Evolutionary conservation across 2,888 invertebrate species (phyloP), one percentile per base, ranked within the genome.

Genomic region (Xestoiulus laeticollis): DNA sequence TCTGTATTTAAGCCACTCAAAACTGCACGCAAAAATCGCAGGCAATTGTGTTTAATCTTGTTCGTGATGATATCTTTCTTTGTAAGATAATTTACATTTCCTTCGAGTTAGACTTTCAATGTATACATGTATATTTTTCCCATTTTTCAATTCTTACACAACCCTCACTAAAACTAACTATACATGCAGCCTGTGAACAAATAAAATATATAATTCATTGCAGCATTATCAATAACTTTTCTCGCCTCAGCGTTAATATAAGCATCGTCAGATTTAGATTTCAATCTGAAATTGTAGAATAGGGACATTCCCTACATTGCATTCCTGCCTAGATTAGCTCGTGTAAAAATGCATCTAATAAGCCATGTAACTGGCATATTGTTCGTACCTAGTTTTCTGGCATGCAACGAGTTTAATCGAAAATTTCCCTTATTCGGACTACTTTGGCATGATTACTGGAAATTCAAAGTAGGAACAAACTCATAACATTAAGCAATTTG

Each of bases 391-490:
- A 5, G 6, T 19, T 59, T 59, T 59, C 59, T 59, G 59, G 59
- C 59, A 68, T 68, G 59, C 59, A 22, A 22, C 59, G 59, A 68
- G 22, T 68, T 68, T 68, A 68, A 68, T 68, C 59, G 22, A 68
- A 68, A 68, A n/a, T n/a, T 68, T 68, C 59, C 59, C 59, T 68
- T 22, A 68, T 68, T 68, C 59, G 22, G 22, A 22, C 22, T 68
- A 68, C 22, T 68, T 68, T 68, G 59, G 59, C 59, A 68, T 68
- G 59, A 68, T 68, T 68, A 68, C 59, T 68, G 26, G 22, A 68
- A 68, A 68, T 68, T 68, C 59, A 68, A 68, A 68, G 59, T 22
- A 68, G 59, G 59, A 68, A 68, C 59, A 68, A 68, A 68, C 59
- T 68, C 59, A 19, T 68, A 68, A 68, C 59, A 68, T 68, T 68